Percentiles rank a stretch among this genome's conserved stretches.
phyloP scores from a whole-genome alignment of 2,113 vertebrate genomes.

The Megaceryle maxima region DNA sequence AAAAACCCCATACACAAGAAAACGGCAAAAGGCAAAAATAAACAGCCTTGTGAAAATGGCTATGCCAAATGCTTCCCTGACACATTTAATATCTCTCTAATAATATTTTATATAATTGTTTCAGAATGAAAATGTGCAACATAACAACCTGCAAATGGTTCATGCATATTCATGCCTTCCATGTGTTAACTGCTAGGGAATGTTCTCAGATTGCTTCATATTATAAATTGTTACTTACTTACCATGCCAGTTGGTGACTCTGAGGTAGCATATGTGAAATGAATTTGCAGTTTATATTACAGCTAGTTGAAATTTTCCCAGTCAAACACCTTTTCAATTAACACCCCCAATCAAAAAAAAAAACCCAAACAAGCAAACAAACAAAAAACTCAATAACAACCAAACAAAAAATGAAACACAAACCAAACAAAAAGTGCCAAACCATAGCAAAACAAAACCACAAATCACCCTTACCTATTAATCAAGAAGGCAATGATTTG shows the following conservation, averaged over 20 bases:
- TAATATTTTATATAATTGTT: conserved; percentile 28
- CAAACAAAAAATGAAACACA: too few species aligned
- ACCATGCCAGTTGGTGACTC: not conserved
- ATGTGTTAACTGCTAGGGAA: conserved; percentile 22
- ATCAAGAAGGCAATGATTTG: not conserved
- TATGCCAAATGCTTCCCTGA: not conserved
- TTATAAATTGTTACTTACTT: conserved; percentile 16
- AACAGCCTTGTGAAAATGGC: not conserved
- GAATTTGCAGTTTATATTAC: not conserved
- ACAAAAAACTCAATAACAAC: too few species aligned
- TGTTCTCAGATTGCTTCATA: not conserved
- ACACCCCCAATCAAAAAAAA: too few species aligned
- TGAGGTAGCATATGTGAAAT: conserved; percentile 22
- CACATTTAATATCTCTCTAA: conserved; percentile 4
- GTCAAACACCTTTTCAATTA: not conserved
- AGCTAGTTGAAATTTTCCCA: not conserved
- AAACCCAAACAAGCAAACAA: too few species aligned
- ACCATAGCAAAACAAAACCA: not conserved
- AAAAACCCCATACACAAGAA: not conserved
- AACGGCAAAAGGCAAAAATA: not conserved
- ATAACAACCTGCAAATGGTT: conserved; percentile 26
- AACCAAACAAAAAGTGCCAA: too few species aligned
- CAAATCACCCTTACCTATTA: not conserved
- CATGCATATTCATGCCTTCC: conserved; percentile 5
- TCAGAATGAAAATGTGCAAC: conserved; percentile 1